phyloP scores from a whole-genome alignment of 2,113 vertebrate genomes.

The Pomatorhinus ruficollis region DNA sequence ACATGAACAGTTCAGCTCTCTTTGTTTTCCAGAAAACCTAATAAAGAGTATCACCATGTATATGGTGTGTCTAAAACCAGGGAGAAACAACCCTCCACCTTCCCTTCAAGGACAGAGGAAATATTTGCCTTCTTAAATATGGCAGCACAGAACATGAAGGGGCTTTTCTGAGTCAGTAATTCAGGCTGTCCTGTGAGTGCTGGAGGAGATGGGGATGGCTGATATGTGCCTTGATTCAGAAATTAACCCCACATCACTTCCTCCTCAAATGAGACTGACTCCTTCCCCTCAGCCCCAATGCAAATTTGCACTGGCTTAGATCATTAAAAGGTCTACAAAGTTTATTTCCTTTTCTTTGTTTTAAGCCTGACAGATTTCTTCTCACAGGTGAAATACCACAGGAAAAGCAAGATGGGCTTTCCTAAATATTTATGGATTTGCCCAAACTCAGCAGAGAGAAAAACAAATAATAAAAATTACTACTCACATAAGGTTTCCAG shows the following conservation, averaged over 20 bases:
- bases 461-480: background rate
- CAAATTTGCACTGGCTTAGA: background rate
- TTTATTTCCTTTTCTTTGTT: background rate
- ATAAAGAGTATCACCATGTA: background rate
- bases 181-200: background rate
- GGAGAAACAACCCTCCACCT: background rate
- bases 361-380: background rate
- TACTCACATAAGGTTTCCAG: background rate
- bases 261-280: background rate
- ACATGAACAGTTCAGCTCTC: background rate
- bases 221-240: background rate
- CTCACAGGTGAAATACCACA: background rate
- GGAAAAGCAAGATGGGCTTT: background rate
- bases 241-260: background rate
- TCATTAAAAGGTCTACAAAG: background rate
- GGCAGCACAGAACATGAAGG: background rate
- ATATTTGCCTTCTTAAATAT: background rate
- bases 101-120: background rate
- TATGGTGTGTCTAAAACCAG: rapidly evolving
- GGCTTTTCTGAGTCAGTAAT: background rate
- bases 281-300: background rate
- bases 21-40: background rate
- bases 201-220: background rate
- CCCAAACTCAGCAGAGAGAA: background rate
- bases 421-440: background rate